Conservation (phyloP, 30 jellyfish, hydroid and myxozoan genomes). For the Hydractinia symbiolongicarpus region DNA sequence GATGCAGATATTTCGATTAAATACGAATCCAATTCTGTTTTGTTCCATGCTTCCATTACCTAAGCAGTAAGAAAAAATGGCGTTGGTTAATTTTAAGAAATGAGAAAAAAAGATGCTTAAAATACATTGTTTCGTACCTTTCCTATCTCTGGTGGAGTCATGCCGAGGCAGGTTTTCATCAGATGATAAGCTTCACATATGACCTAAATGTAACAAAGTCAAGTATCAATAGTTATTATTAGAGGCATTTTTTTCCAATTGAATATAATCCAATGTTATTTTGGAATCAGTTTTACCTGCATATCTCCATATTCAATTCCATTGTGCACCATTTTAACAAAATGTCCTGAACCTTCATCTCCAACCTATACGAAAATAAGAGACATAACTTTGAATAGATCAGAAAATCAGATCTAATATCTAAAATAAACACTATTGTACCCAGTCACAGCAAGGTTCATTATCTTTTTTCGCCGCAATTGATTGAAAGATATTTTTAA, state of each 20-base stretch:
- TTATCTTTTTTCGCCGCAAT: slow-evolving; percentile 75
- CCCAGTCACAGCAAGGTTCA: slow-evolving; percentile 99
- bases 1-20: slow-evolving; percentile 82
- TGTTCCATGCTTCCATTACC: slow-evolving; percentile 86
- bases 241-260: too few species aligned
- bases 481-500: slow-evolving; percentile 76
- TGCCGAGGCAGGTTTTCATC: slow-evolving; percentile 80
- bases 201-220: slow-evolving; percentile 32
- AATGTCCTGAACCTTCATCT: slow-evolving; percentile 99
- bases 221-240: too few species aligned
- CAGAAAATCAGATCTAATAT: background rate
- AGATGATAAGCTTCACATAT: slow-evolving; percentile 95
- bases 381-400: background rate
- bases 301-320: slow-evolving; percentile 99
- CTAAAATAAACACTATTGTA: slow-evolving; percentile 12
- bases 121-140: slow-evolving; percentile 41
- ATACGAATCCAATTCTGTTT: slow-evolving; percentile 91
- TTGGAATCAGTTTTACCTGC: slow-evolving; percentile 55
- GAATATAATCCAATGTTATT: too few species aligned
- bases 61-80: background rate
- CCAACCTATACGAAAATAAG: slow-evolving; percentile 69
- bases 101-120: background rate
- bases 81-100: background rate
- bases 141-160: slow-evolving; percentile 90
- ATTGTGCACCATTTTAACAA: slow-evolving; percentile 98